phyloP scores from a whole-genome alignment of 2,888 invertebrate species.

The Phaedon cochleariae region DNA sequence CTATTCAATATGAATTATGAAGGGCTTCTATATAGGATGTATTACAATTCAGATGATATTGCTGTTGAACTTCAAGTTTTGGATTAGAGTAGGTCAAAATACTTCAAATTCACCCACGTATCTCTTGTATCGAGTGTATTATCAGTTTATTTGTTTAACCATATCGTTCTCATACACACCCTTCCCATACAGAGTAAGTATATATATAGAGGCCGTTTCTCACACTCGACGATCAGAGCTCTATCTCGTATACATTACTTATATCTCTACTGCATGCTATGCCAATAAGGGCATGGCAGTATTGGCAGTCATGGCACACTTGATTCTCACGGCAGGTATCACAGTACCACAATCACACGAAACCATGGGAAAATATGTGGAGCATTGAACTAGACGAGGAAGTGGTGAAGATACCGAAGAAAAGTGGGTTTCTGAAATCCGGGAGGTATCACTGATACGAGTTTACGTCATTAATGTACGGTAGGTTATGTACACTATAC shows the following conservation, averaged over 20 bases:
- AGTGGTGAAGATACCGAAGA: slow-evolving; percentile 52
- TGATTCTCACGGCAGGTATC: slow-evolving; percentile 41
- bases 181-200: no score
- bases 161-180: background rate
- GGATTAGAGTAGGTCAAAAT: no score
- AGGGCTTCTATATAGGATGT: no score
- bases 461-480: no score
- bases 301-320: no score
- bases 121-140: background rate
- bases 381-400: slow-evolving; percentile 54
- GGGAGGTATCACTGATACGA: slow-evolving; percentile 32
- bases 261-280: slow-evolving; percentile 13
- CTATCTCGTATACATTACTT: slow-evolving; percentile 21
- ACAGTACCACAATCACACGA: slow-evolving; percentile 25
- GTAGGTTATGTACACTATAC: no score
- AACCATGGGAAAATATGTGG: slow-evolving; percentile 32
- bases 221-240: background rate
- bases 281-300: slow-evolving; percentile 31
- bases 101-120: no score
- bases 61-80: no score
- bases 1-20: no score
- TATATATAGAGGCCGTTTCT: background rate
- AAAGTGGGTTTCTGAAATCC: slow-evolving; percentile 43
- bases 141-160: background rate
- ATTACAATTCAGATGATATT: no score